Base-by-base conservation (phyloP, 2,888 invertebrate genomes). In the Neuroscelio doddi region DNA sequence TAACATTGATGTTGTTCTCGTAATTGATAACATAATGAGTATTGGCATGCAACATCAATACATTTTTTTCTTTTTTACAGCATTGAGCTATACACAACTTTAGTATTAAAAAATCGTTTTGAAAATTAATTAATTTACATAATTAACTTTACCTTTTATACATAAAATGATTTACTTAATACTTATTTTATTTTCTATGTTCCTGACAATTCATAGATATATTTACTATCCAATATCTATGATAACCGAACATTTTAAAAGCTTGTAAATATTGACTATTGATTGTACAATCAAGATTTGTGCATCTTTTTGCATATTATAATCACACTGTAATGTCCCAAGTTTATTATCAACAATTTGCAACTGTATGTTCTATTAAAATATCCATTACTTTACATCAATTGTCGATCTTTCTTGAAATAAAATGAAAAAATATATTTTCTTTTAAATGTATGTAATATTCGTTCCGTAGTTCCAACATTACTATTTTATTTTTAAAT, bases 231-330 rank as follows among this genome's bases (percentile, higher is more conserved):
- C 7, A 38, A 3, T 42, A 26, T 42, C 24, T 10, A 42, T 42
- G 10, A 14, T 26, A 12, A n/a, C 26, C n/a, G 21, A 24, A 21
- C 12, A 3, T 15, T 42, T 10, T 5, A 30, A 5, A 30, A 30
- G 30, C 10, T 30, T 30, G 30, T 30, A 30, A 68, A 71, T 71
- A 70, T 74, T 73, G 70, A 74, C 65, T 72, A 76, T 68, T 80
- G 78, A 81, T 80, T 79, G 77, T 79, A 80, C 77, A 67, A 75
- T 73, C 75, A 78, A 63, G 68, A 73, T 75, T 72, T 72, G 74
- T 80, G 78, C 73, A 65, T 46, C 55, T 73, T 72, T 74, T 74
- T 66, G 64, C 61, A 46, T 41, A 45, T 74, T 79, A 69, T 73
- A 69, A 78, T 76, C 74, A 77, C 78, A 77, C 74, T 76, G 55